Evolutionary conservation across 2,888 invertebrate genomes (phyloP).

Genomic region (Torymus tubicola): DNA sequence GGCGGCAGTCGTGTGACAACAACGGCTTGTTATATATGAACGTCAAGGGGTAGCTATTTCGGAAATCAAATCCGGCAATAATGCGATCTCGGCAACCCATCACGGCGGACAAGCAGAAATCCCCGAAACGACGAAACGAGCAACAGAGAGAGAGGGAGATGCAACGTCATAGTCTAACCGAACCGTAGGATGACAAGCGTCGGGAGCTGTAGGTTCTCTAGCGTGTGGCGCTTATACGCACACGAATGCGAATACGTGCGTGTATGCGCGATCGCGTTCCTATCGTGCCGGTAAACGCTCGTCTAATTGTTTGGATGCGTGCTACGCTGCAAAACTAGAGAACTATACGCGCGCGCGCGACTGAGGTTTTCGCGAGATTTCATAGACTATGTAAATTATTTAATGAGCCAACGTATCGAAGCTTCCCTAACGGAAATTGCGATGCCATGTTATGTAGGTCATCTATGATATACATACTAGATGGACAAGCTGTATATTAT

Average conservation of each 20-base stretch:
- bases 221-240: neutral
- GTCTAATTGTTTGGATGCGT: constrained; percentile 26
- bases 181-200: constrained; percentile 39
- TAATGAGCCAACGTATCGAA: neutral
- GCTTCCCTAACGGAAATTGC: no score
- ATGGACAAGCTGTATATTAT: no score
- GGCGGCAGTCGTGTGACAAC: neutral
- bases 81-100: constrained; percentile 59
- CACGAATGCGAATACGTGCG: neutral
- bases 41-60: constrained; percentile 30
- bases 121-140: constrained; percentile 63
- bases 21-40: no score
- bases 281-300: constrained; percentile 24
- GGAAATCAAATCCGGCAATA: constrained; percentile 56
- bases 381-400: neutral
- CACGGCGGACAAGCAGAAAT: constrained; percentile 70
- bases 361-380: neutral
- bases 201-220: constrained; percentile 2
- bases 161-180: constrained; percentile 10
- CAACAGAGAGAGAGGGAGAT: constrained; percentile 62
- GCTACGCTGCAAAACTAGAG: neutral
- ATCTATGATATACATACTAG: no score
- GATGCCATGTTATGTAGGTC: neutral
- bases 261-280: neutral
- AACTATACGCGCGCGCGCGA: no score